A percentile compares a stretch with the other conserved stretches of the same genome.
phyloP scores from a whole-genome alignment of 2,888 invertebrate species.

The Mactromeris polynyma region DNA sequence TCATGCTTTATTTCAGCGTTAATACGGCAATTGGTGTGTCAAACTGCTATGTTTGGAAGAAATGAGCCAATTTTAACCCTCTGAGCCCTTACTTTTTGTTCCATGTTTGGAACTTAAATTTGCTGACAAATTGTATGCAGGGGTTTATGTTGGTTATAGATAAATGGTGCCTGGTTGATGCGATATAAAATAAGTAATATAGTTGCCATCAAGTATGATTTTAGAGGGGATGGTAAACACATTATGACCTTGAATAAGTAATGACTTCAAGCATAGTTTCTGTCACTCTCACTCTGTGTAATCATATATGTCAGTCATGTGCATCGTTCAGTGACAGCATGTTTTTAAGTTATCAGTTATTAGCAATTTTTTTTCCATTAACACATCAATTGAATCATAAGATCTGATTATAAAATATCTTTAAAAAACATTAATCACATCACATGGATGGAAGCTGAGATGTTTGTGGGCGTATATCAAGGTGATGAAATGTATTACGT shows the following conservation, averaged over 20 bases:
- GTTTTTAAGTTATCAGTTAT: background rate
- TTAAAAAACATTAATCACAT: background rate
- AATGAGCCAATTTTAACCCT: too few relatives aligned
- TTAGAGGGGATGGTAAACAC: too few relatives aligned
- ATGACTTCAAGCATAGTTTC: background rate
- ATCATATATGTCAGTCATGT: background rate
- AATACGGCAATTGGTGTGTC: too few relatives aligned
- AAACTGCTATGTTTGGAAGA: too few relatives aligned
- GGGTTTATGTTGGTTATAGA: too few relatives aligned
- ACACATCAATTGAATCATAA: conserved; percentile 1
- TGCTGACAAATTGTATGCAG: too few relatives aligned
- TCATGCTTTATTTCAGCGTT: too few relatives aligned
- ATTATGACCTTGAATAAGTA: background rate
- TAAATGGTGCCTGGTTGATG: too few relatives aligned
- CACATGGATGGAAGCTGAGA: background rate
- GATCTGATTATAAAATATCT: background rate
- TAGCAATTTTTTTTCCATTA: background rate
- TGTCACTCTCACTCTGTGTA: background rate
- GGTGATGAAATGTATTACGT: background rate
- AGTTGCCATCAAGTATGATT: too few relatives aligned
- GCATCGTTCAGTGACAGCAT: background rate
- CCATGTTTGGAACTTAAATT: too few relatives aligned
- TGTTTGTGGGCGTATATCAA: background rate
- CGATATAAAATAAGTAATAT: too few relatives aligned
- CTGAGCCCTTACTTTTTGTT: too few relatives aligned